These are phyloP conservation scores for Nycticebus coucang DNA, from an alignment of 2,113 vertebrate species.

Conservation along the genomic window DNA sequence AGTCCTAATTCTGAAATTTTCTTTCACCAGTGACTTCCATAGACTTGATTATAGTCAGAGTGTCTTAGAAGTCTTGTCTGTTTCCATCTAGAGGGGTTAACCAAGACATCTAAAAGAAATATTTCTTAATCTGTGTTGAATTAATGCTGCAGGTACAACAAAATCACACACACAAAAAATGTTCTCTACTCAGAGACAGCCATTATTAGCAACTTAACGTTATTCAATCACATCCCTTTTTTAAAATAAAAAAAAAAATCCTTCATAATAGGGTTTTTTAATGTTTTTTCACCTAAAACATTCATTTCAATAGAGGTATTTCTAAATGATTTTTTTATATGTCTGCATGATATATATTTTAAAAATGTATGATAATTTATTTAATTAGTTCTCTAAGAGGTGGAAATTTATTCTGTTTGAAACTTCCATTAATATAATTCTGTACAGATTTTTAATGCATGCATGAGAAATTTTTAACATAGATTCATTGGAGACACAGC, in stretches of 20 bases:
- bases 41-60: not conserved
- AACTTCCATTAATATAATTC: not conserved
- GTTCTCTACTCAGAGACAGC: not conserved
- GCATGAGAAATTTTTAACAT: not conserved
- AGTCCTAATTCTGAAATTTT: not conserved
- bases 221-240: not conserved
- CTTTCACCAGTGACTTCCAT: not conserved
- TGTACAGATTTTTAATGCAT: not conserved
- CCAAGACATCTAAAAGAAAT: not conserved
- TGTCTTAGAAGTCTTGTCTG: not conserved
- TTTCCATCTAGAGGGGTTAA: not conserved
- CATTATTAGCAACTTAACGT: not conserved
- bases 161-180: too few relatives aligned
- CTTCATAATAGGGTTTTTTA: not conserved
- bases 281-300: not conserved
- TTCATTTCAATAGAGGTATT: not conserved
- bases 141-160: not conserved
- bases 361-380: not conserved
- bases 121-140: not conserved
- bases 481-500: not conserved
- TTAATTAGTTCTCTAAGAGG: not conserved
- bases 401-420: not conserved
- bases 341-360: not conserved
- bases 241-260: not conserved
- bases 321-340: not conserved